A percentile compares a stretch with the other conserved stretches of the same genome.
Evolutionary conservation across 2,113 vertebrate genomes (phyloP).

Genomic region (Vireo altiloquus): DNA sequence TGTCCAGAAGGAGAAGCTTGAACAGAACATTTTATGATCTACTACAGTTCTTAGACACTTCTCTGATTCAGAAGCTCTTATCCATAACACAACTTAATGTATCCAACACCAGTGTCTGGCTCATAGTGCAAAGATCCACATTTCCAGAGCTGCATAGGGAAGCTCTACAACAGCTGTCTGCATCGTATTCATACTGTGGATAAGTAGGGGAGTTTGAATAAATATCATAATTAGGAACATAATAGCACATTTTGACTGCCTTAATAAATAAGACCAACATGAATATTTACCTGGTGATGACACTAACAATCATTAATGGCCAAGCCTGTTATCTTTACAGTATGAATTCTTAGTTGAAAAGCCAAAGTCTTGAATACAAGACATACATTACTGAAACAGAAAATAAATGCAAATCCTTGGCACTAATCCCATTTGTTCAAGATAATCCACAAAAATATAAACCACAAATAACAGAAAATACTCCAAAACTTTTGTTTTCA

Average conservation of each 20-base stretch:
- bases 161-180: constrained; percentile 22
- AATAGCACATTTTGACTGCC: constrained; percentile 45
- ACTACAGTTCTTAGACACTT: neutral
- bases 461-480: neutral
- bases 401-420: neutral
- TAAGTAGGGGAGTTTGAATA: constrained; percentile 52
- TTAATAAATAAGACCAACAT: constrained; percentile 58
- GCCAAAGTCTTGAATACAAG: neutral
- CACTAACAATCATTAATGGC: constrained; percentile 59
- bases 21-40: neutral
- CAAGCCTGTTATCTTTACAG: constrained; percentile 34
- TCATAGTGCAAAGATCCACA: neutral
- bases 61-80: neutral
- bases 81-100: neutral
- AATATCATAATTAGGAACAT: constrained; percentile 57
- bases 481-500: neutral
- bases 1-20: neutral
- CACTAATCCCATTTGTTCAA: neutral
- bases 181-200: neutral
- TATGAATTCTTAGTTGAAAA: constrained; percentile 45
- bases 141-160: neutral
- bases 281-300: constrained; percentile 42
- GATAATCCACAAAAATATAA: neutral
- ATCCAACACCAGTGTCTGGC: neutral
- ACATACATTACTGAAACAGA: neutral